phyloP scores from a whole-genome alignment of 1,140 invertebrate species.

The Bactericera cockerelli region DNA sequence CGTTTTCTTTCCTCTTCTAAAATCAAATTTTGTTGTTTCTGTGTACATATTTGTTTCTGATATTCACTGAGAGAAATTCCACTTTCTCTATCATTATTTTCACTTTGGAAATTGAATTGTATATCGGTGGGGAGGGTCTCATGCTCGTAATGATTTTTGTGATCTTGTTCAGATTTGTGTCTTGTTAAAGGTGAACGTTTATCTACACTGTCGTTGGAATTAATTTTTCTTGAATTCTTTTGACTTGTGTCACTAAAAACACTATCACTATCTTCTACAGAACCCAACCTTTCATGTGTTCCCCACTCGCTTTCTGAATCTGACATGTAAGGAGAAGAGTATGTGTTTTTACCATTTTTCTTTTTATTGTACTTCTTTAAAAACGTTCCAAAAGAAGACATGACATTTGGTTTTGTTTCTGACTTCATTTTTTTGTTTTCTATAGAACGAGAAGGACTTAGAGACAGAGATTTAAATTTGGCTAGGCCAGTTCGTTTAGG shows the following conservation, averaged over 20 bases:
- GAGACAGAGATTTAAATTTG: not conserved
- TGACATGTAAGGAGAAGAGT: not conserved
- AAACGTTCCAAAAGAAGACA: conserved; percentile 5
- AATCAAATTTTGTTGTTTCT: conserved; percentile 2
- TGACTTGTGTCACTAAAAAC: conserved; percentile 39
- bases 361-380: conserved; percentile 8
- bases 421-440: not conserved
- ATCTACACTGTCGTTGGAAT: not conserved
- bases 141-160: not conserved
- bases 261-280: conserved; percentile 54
- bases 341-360: conserved; percentile 8
- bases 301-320: conserved; percentile 59
- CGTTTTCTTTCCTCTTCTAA: not conserved
- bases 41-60: not conserved
- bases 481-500: not conserved
- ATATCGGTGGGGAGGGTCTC: not conserved
- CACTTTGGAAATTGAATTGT: conserved; percentile 1
- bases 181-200: not conserved
- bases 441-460: not conserved
- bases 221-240: too few species aligned
- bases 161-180: not conserved
- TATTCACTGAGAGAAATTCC: not conserved
- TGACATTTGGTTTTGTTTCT: not conserved
- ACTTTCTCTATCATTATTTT: not conserved
- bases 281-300: conserved; percentile 30